These are phyloP conservation scores for Echinops telfairi DNA, from an alignment of 2,113 vertebrate genomes.

Conservation along the genomic window DNA sequence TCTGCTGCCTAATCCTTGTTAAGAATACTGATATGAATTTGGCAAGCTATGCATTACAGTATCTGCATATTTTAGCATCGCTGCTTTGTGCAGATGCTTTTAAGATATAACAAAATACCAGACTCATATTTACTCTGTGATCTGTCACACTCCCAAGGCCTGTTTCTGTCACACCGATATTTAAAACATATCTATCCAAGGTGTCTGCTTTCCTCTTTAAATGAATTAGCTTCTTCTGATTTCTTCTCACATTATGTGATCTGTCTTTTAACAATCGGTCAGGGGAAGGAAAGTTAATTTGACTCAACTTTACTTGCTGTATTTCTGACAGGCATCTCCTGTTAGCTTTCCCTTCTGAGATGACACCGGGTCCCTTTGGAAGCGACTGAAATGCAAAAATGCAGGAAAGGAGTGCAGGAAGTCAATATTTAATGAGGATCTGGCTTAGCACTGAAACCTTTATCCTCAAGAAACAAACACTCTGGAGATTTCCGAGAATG, in stretches of 20 bases:
- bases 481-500: neutral
- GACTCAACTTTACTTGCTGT: neutral
- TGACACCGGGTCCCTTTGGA: slow-evolving; percentile 21
- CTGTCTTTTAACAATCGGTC: slow-evolving; percentile 43
- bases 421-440: slow-evolving; percentile 57
- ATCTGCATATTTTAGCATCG: neutral
- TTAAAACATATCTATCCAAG: slow-evolving; percentile 36
- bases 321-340: slow-evolving; percentile 1
- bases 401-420: slow-evolving; percentile 3
- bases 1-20: neutral
- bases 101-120: neutral
- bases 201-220: slow-evolving; percentile 36
- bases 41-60: neutral
- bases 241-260: neutral
- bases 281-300: slow-evolving; percentile 30
- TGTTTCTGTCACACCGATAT: slow-evolving; percentile 8
- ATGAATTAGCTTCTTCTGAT: slow-evolving; percentile 14
- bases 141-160: neutral
- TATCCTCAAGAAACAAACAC: slow-evolving; percentile 37
- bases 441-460: slow-evolving; percentile 24
- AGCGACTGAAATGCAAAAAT: slow-evolving; percentile 50
- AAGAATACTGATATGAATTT: neutral
- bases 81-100: neutral
- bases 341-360: slow-evolving; percentile 36
- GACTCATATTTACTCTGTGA: slow-evolving; percentile 20